These are phyloP conservation scores for Atlantisia rogersi DNA, from an alignment of 2,113 vertebrate species.

Conservation along the genomic window DNA sequence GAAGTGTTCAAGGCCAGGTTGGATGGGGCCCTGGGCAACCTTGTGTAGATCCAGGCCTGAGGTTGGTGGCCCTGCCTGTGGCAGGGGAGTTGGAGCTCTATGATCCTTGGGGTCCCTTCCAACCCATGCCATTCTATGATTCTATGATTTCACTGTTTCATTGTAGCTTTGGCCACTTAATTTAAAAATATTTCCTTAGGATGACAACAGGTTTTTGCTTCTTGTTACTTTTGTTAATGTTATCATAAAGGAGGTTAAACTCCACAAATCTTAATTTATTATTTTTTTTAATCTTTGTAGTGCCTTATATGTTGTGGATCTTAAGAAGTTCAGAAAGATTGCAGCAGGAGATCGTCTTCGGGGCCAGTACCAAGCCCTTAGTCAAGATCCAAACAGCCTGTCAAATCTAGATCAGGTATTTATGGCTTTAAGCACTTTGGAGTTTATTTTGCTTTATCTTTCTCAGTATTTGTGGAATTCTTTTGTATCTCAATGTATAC, in stretches of 20 bases:
- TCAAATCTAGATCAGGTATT: slow-evolving; percentile 96
- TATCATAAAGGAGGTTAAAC: background rate
- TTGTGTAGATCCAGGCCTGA: no score
- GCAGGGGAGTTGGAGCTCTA: no score
- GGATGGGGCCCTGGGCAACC: no score
- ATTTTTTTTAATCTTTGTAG: slow-evolving; percentile 61
- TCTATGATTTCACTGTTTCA: background rate
- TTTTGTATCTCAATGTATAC: background rate
- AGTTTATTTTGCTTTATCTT: background rate
- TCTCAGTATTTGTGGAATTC: background rate
- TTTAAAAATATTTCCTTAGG: background rate
- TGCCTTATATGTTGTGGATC: slow-evolving; percentile 94
- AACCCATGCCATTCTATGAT: no score
- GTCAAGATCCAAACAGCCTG: slow-evolving; percentile 95
- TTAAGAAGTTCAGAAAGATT: slow-evolving; percentile 94
- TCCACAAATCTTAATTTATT: background rate
- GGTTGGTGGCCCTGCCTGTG: no score
- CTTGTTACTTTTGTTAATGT: background rate
- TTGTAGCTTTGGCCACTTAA: background rate
- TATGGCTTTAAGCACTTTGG: background rate
- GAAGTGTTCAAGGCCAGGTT: no score
- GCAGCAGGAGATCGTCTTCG: slow-evolving; percentile 94
- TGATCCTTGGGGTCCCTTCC: no score
- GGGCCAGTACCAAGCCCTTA: slow-evolving; percentile 94
- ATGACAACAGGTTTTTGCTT: background rate